phyloP scores from a whole-genome alignment of 2,113 vertebrate genomes.

The Alligator mississippiensis region DNA sequence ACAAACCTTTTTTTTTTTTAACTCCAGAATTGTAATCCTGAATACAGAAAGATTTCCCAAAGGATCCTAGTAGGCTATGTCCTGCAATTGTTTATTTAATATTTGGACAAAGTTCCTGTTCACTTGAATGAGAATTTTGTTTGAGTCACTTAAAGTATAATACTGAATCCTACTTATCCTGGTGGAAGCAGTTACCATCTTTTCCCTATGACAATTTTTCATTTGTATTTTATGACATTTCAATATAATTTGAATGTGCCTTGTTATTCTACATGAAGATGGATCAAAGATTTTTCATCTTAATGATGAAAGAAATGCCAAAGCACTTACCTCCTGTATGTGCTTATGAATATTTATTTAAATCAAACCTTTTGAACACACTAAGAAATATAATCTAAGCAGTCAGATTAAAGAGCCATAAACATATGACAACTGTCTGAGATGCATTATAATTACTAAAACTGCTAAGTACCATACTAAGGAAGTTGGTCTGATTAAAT shows the following conservation, averaged over 20 bases:
- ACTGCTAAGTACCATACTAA: background rate
- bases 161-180: background rate
- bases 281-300: background rate
- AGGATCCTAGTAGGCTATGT: background rate
- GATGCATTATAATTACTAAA: background rate
- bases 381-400: background rate
- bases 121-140: background rate
- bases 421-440: background rate
- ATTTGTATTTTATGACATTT: background rate
- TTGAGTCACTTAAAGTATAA: background rate
- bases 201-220: background rate
- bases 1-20: background rate
- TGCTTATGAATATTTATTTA: conserved; percentile 9
- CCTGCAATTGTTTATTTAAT: background rate
- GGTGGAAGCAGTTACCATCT: background rate
- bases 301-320: background rate
- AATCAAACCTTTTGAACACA: background rate
- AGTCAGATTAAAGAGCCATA: background rate
- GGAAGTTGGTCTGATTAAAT: background rate
- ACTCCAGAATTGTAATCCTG: background rate
- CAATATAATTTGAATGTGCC: background rate
- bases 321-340: background rate
- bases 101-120: background rate
- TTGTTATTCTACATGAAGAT: background rate
- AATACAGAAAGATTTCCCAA: background rate